Base-by-base conservation (phyloP, 2,888 invertebrate genomes). In the Synergus itoensis region DNA sequence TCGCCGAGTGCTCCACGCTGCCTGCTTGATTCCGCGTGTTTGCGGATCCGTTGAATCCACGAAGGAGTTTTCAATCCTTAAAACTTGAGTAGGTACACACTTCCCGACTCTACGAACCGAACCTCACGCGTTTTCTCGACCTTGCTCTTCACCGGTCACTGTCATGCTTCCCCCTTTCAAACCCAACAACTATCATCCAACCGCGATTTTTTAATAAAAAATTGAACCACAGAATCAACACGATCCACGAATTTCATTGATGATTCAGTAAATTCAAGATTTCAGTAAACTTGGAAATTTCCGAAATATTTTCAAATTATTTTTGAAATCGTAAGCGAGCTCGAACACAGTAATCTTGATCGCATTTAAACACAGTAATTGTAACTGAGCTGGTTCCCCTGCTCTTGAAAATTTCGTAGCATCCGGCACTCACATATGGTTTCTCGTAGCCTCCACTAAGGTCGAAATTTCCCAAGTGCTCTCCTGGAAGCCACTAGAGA, bases 1-100 rank as follows among this genome's bases (percentile, higher is more conserved):
- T 89, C 91, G 89, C 87, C 87, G 91, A 89, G 89, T 88, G 90
- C 91, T 92, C 91, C 91, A 91, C 91, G 90, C 90, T 92, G 91
- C 87, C 87, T 88, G 88, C 82, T 89, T 89, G 82, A 86, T 87
- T 91, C 90, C 91, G 91, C 90, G 88, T 88, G 83, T 84, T 84
- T 87, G 91, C 91, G 90, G 90, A 90, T 89, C 86, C 87, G 81
- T 79, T 78, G 75, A 84, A 84, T 85, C 86, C 87, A 85, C 85
- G 85, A 88, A 86, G 86, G 84, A 84, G 16, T 43, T 76, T 40
- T 40, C 60, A 69, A 69, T 69, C 69, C 69, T 48, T 28, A 16
- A 48, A 45, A 48, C 28, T 69, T 65, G 12, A 41, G 7, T 45
- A 65, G n/a, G 2, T 45, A 65, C n/a, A 48, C 48, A 69, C 48